Percentiles rank a stretch among this genome's conserved stretches.
Evolutionary conservation across 2,113 vertebrate genomes (phyloP).

Genomic region (Neolamprologus fasciatus): DNA sequence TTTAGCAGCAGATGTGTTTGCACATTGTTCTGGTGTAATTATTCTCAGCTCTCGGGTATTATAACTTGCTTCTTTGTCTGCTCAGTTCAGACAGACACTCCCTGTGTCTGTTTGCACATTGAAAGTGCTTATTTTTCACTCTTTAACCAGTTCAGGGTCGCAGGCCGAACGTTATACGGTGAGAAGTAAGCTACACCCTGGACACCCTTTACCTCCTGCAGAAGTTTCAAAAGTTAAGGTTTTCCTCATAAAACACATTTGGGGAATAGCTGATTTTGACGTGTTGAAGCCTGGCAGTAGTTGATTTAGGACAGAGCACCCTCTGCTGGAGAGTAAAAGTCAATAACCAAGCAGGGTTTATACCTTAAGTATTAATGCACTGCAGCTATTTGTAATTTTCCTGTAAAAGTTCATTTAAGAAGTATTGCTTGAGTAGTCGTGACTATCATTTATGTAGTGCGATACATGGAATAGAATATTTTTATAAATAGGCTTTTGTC

Average conservation of each 20-base stretch:
- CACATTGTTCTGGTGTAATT: not conserved
- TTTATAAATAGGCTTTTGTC: not conserved
- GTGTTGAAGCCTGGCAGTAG: not conserved
- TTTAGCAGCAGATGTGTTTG: not conserved
- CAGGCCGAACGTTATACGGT: not conserved
- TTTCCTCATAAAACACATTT: not conserved
- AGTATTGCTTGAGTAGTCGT: not conserved
- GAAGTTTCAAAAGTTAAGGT: no score
- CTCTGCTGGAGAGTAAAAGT: constrained; percentile 40
- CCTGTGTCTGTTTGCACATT: not conserved
- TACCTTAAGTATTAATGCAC: not conserved
- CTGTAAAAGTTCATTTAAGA: not conserved
- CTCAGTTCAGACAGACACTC: not conserved
- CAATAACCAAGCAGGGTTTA: not conserved
- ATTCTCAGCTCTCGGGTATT: not conserved
- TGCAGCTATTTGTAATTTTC: not conserved
- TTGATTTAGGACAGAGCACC: constrained; percentile 25
- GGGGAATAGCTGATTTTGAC: not conserved
- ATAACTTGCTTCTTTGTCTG: constrained; percentile 7
- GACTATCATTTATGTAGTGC: not conserved
- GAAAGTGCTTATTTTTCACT: not conserved
- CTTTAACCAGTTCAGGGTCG: not conserved
- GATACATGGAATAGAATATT: not conserved
- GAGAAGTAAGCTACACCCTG: not conserved
- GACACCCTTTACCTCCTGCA: not conserved